Conservation (phyloP, 1,140 invertebrate genomes). For the Cydia pomonella region DNA sequence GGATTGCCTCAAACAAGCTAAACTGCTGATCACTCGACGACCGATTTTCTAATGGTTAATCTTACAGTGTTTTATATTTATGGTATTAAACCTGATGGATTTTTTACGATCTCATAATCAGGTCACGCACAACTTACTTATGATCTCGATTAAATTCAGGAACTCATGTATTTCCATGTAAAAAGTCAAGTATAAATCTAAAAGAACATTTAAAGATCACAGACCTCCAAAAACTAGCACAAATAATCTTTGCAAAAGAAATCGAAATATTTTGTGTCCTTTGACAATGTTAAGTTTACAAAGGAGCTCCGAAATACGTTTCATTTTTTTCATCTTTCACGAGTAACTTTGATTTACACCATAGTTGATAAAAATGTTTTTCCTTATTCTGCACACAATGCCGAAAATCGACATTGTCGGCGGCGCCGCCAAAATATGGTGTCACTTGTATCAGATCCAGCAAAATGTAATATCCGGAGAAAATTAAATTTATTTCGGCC, state of each 20-base stretch:
- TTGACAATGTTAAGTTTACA: constrained; percentile 1
- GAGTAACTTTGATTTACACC: constrained; percentile 1
- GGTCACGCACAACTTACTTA: too few relatives aligned
- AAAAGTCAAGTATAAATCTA: too few relatives aligned
- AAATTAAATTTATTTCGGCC: neutral
- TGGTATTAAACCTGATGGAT: too few relatives aligned
- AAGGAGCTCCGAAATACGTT: neutral
- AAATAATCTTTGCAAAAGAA: neutral
- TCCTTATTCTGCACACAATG: neutral
- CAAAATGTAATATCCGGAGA: constrained; percentile 6
- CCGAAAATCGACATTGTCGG: constrained; percentile 1
- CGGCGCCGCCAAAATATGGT: neutral
- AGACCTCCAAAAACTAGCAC: too few relatives aligned
- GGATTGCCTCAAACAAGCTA: too few relatives aligned
- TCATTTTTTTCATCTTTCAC: neutral
- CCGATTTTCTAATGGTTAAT: too few relatives aligned
- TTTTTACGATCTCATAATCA: too few relatives aligned
- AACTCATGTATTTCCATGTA: too few relatives aligned
- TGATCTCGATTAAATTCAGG: too few relatives aligned
- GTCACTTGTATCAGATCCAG: neutral
- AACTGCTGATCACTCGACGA: too few relatives aligned
- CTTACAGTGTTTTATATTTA: too few relatives aligned
- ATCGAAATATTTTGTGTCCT: neutral
- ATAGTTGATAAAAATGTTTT: constrained; percentile 4
- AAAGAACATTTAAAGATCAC: too few relatives aligned